Conservation (phyloP, 2,888 invertebrate species). For the Zygogramma bicolorata region DNA sequence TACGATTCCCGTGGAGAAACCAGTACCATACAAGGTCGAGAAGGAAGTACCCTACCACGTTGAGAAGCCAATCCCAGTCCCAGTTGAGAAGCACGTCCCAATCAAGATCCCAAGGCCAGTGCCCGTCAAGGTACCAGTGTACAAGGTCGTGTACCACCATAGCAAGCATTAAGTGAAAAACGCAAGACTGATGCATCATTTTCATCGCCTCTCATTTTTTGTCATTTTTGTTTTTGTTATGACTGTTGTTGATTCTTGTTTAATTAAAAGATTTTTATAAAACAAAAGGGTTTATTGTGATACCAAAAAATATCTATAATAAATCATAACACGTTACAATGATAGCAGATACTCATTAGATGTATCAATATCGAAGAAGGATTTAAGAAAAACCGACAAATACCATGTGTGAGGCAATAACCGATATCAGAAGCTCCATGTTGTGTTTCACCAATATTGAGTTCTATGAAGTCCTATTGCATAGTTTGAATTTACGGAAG, state of each 20-base stretch:
- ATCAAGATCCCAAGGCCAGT: slow-evolving; percentile 78
- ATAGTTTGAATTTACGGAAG: too few relatives aligned
- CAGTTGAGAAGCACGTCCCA: slow-evolving; percentile 76
- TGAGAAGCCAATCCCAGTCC: slow-evolving; percentile 77
- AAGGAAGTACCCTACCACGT: slow-evolving; percentile 75
- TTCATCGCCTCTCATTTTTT: slow-evolving; percentile 37
- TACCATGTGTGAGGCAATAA: too few relatives aligned
- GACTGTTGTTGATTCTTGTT: slow-evolving; percentile 41
- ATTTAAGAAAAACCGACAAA: too few relatives aligned
- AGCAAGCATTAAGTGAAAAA: slow-evolving; percentile 68
- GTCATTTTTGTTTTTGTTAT: slow-evolving; percentile 38
- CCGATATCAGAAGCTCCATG: too few relatives aligned
- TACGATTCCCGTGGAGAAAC: slow-evolving; percentile 78
- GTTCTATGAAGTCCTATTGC: too few relatives aligned
- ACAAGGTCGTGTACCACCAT: slow-evolving; percentile 79
- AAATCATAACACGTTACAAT: too few relatives aligned
- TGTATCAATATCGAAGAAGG: too few relatives aligned
- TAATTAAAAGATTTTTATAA: slow-evolving; percentile 36
- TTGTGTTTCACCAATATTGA: too few relatives aligned
- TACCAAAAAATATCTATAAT: too few relatives aligned
- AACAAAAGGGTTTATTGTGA: too few relatives aligned
- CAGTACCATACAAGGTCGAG: slow-evolving; percentile 79
- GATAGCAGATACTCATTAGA: too few relatives aligned
- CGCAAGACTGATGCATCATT: slow-evolving; percentile 54
- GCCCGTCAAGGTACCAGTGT: slow-evolving; percentile 79